These are phyloP conservation scores for Drosophila oshimai DNA, from an alignment of 1,140 invertebrate species.

Conservation along the genomic window DNA sequence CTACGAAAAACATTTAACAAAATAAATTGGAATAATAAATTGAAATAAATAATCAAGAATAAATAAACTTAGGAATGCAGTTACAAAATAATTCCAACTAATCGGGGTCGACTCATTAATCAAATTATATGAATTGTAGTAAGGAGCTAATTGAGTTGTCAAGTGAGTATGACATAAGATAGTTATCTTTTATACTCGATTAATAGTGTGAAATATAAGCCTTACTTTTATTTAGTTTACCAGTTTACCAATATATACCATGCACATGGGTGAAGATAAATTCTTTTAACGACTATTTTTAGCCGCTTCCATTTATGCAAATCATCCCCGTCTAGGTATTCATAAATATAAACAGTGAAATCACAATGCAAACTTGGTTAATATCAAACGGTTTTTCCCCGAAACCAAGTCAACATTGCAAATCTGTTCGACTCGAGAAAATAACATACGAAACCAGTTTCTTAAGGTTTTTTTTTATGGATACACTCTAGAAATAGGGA, in stretches of 20 bases:
- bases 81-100: background rate
- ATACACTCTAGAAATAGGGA: constrained; percentile 4
- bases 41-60: too few species aligned
- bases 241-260: background rate
- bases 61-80: too few species aligned
- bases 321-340: constrained; percentile 7
- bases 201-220: background rate
- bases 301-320: constrained; percentile 5
- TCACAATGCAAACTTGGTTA: constrained; percentile 26
- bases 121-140: background rate
- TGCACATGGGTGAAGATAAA: background rate
- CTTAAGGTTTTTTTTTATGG: constrained; percentile 4
- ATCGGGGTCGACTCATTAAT: background rate
- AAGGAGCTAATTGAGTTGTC: background rate
- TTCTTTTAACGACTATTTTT: background rate
- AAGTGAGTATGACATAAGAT: background rate
- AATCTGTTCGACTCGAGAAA: constrained; percentile 18
- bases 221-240: too few species aligned
- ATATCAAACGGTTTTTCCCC: constrained; percentile 33
- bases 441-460: constrained; percentile 36
- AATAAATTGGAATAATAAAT: too few species aligned
- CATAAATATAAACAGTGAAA: constrained; percentile 34
- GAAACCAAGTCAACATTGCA: constrained; percentile 40
- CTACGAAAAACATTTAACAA: too few species aligned
- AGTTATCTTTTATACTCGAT: background rate